A percentile compares a stretch with the other conserved stretches of the same genome.
phyloP scores from a whole-genome alignment of 2,113 vertebrate species.

The Numenius arquata region DNA sequence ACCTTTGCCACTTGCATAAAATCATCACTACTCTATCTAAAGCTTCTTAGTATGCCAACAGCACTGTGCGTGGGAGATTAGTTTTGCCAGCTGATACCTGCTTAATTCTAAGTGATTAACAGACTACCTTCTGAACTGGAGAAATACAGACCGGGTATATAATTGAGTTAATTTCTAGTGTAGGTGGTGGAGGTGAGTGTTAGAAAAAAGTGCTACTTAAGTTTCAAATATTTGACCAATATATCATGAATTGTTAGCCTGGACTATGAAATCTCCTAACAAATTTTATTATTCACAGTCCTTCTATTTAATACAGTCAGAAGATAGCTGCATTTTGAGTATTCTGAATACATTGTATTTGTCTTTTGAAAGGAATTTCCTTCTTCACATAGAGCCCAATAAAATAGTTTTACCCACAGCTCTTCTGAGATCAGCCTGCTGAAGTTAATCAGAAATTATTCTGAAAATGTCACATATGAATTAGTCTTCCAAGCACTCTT shows the following conservation, averaged over 20 bases:
- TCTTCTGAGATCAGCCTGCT: not conserved
- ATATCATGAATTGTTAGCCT: not conserved
- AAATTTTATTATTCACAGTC: not conserved
- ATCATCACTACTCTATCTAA: not conserved
- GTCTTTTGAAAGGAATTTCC: not conserved
- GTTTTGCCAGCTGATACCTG: slow-evolving; percentile 22
- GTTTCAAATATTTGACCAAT: not conserved
- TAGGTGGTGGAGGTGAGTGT: not conserved
- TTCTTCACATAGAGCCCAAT: not conserved
- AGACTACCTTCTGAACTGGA: not conserved
- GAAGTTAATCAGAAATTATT: not conserved
- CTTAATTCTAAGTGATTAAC: not conserved
- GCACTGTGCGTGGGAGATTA: not conserved
- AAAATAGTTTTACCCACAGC: not conserved
- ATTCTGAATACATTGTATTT: not conserved
- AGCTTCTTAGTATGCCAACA: slow-evolving; percentile 23
- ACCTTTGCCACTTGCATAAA: no score
- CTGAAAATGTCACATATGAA: not conserved
- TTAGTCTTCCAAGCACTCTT: not conserved
- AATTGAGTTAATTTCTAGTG: not conserved
- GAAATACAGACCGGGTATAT: not conserved
- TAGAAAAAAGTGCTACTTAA: not conserved
- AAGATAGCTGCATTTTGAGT: not conserved
- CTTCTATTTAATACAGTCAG: not conserved
- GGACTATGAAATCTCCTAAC: not conserved